These are phyloP conservation scores for Nemopilema nomurai DNA, from an alignment of 30 jellyfish, hydroid and myxozoan genomes.

Conservation along the genomic window DNA sequence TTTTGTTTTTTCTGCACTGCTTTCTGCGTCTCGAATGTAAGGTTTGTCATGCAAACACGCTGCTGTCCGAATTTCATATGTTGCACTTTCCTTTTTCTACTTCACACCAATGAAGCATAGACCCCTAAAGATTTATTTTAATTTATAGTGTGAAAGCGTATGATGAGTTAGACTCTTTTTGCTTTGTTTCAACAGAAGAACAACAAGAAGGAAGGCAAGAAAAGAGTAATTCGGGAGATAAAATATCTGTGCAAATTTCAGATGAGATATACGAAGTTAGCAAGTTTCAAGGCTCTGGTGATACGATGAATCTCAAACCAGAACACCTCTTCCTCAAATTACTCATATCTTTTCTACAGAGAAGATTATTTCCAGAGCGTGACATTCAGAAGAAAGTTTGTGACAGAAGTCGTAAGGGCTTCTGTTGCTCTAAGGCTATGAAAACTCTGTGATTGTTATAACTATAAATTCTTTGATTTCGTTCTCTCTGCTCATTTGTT, in stretches of 20 bases:
- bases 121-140: too few species aligned
- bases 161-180: not conserved
- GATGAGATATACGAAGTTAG: not conserved
- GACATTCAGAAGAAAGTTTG: not conserved
- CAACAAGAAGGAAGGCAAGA: slow-evolving; percentile 22
- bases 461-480: not conserved
- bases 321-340: not conserved
- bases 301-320: too few species aligned
- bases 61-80: too few species aligned
- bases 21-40: too few species aligned
- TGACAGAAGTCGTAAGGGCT: not conserved
- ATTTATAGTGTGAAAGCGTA: not conserved
- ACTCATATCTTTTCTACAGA: not conserved
- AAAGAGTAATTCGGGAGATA: not conserved
- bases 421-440: not conserved
- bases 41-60: too few species aligned
- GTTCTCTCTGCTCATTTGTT: not conserved
- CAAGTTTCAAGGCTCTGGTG: not conserved
- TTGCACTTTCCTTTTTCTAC: too few species aligned
- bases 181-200: slow-evolving; percentile 13
- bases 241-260: not conserved
- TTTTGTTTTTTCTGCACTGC: too few species aligned
- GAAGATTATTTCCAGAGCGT: not conserved
- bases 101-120: too few species aligned
- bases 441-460: not conserved